Evolutionary conservation across 2,888 invertebrate genomes (phyloP), one percentile per base, ranked within the genome.

Genomic region (Andrena haemorrhoa): DNA sequence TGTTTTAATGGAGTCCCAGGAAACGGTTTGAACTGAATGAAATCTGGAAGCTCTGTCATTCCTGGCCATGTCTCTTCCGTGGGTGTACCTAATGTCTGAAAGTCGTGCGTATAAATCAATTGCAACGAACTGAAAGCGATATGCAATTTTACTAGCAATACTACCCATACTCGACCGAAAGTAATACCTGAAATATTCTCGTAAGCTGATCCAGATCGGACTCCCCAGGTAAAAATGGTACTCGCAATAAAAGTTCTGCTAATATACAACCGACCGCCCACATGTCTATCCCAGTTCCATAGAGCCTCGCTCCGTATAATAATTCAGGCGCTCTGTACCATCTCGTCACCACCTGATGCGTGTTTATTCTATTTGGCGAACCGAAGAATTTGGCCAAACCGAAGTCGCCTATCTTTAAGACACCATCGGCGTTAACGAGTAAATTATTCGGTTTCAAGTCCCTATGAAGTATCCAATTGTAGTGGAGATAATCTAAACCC

Each of bases 391-490:
- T 98, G 0, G 99, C 99, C 84, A 99, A 95, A 93, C 99, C 99
- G 95, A 99, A 99, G 96, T 99, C 99, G 84, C 98, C 99, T 90
- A 99, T 97, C 95, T 99, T 99, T 6, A 99, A 94, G 29, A 99
- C 95, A 5, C 99, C 99, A 88, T 97, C 96, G 33, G 97, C 95
- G 94, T 99, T 98, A 31, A 99, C 97, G 33, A 99, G 95, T 91
- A 99, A 96, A 95, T 99, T 99, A 94, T 99, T 99, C 0, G 99
- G 99, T 94, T 99, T 99, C 89, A 99, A 95, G 96, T 99, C 99
- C 93, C 99, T 96, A 93, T 99, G 99, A 69, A 99, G 94, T 90
- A 99, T 98, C 98, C 99, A 99, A 93, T 98, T 97, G 86, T 96
- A 95, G 94, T 99, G 99, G 63, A 99, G 95, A 94, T 98, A 99